phyloP scores from a whole-genome alignment of 2,888 invertebrate genomes.

The Gandaritis pyraliata region DNA sequence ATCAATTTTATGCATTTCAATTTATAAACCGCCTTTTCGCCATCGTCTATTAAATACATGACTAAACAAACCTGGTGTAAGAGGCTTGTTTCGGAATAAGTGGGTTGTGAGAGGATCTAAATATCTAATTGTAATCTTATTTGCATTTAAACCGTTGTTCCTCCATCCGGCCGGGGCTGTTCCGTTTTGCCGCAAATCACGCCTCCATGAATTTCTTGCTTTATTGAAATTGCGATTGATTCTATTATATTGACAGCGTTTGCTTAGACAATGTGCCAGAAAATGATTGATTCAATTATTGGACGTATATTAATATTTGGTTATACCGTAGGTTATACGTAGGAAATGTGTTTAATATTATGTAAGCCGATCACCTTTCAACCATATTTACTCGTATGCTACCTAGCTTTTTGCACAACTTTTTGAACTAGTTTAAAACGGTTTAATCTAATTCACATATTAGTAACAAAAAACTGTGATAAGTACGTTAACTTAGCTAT shows the following conservation, averaged over 20 bases:
- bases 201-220: slow-evolving; percentile 45
- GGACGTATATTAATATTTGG: too few species aligned
- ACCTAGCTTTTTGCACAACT: too few species aligned
- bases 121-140: slow-evolving; percentile 70
- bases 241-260: slow-evolving; percentile 2
- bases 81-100: slow-evolving; percentile 59
- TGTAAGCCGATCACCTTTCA: too few species aligned
- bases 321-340: too few species aligned
- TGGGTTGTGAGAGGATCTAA: slow-evolving; percentile 59
- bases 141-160: slow-evolving; percentile 66
- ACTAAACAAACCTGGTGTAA: slow-evolving; percentile 54
- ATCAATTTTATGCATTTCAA: too few species aligned
- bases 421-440: too few species aligned
- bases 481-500: slow-evolving; percentile 17
- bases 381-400: too few species aligned
- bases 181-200: slow-evolving; percentile 46
- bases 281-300: not conserved
- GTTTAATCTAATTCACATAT: too few species aligned
- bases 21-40: slow-evolving; percentile 45
- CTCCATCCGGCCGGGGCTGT: slow-evolving; percentile 48
- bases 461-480: too few species aligned
- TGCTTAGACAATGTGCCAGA: not conserved
- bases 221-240: slow-evolving; percentile 22
- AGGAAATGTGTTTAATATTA: too few species aligned
- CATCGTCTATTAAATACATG: slow-evolving; percentile 23